Evolutionary conservation across 2,113 vertebrate genomes (phyloP).

Genomic region (Pedionomus torquatus): DNA sequence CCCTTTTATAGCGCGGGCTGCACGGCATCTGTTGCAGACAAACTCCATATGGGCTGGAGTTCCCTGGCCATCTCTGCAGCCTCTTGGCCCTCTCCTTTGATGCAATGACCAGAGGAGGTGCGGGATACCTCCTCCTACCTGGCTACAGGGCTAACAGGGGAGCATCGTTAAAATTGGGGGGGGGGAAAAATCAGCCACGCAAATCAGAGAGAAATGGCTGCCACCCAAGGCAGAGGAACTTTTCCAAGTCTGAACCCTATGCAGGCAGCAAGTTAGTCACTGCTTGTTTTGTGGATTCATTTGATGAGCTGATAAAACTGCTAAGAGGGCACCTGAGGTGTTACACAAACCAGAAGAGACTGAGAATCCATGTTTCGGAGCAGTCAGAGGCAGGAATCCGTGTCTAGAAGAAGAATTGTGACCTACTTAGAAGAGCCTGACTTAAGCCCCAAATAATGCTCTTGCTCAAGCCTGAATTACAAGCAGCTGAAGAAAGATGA

Average conservation of each 20-base stretch:
- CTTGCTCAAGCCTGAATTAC: slow-evolving; percentile 69
- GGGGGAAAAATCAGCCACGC: neutral
- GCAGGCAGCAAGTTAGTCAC: slow-evolving; percentile 37
- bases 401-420: slow-evolving; percentile 45
- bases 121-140: neutral
- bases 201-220: neutral
- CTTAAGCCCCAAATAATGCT: slow-evolving; percentile 64
- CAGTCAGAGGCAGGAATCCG: slow-evolving; percentile 24
- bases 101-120: neutral
- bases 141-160: neutral
- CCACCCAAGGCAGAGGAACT: slow-evolving; percentile 8
- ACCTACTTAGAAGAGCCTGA: slow-evolving; percentile 62
- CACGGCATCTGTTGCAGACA: neutral
- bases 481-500: slow-evolving; percentile 66
- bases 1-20: neutral
- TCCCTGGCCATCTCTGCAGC: neutral
- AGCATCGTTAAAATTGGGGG: neutral
- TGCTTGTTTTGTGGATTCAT: slow-evolving; percentile 30
- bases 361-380: slow-evolving; percentile 13
- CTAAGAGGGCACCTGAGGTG: slow-evolving; percentile 45
- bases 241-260: slow-evolving; percentile 15
- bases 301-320: slow-evolving; percentile 35
- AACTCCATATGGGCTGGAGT: neutral
- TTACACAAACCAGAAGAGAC: slow-evolving; percentile 20
- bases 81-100: neutral